Conservation (phyloP, 2,888 invertebrate genomes). For the Andrena camellia region DNA sequence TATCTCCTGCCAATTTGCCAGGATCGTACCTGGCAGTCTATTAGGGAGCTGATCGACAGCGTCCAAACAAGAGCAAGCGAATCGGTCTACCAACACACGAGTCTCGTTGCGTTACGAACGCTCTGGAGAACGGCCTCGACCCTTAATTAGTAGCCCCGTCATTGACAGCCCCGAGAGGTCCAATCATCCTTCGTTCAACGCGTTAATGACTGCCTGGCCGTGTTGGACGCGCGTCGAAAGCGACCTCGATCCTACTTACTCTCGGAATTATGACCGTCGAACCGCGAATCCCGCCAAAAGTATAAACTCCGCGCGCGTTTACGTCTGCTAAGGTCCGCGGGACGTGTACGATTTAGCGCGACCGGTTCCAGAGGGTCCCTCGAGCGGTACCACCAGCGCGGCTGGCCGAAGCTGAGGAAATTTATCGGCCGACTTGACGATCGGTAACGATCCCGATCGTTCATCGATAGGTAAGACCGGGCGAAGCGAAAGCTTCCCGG, state of each 20-base stretch:
- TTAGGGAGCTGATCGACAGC: not conserved
- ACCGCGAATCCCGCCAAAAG: constrained; percentile 10
- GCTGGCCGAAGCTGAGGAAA: constrained; percentile 6
- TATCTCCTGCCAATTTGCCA: not conserved
- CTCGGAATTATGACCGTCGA: not conserved
- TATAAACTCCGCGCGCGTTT: not conserved
- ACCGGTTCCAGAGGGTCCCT: constrained; percentile 9
- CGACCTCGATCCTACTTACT: constrained; percentile 42
- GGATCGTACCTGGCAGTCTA: not conserved
- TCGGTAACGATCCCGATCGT: constrained; percentile 30
- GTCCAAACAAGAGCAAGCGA: not conserved
- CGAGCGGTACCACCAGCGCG: not conserved
- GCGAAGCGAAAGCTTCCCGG: constrained; percentile 45
- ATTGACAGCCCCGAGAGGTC: constrained; percentile 15
- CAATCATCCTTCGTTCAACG: not conserved
- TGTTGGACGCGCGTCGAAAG: constrained; percentile 31
- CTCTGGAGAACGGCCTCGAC: constrained; percentile 45
- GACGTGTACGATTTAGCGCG: constrained; percentile 6
- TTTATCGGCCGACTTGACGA: constrained; percentile 1
- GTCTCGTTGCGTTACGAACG: not conserved
- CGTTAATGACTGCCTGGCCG: constrained; percentile 20
- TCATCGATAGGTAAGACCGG: constrained; percentile 28
- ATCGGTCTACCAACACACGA: not conserved
- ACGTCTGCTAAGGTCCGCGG: not conserved
- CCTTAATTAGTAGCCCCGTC: constrained; percentile 26